Conservation (phyloP, 2,888 invertebrate genomes). For the Parelbella ahira region DNA sequence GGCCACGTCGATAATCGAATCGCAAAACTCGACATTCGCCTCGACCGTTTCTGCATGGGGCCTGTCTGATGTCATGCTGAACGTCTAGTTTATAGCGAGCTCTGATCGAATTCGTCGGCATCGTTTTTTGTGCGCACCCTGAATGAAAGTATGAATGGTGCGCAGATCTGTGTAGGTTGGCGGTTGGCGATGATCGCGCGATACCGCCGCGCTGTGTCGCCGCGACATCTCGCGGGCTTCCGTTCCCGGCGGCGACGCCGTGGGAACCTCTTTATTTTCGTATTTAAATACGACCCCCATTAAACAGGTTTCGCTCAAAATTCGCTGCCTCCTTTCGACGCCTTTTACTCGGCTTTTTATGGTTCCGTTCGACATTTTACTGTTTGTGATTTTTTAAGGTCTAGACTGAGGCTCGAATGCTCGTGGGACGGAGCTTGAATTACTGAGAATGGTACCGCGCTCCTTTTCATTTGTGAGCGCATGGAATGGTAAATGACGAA, state of each 20-base stretch:
- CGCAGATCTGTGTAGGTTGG: constrained; percentile 34
- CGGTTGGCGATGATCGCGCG: constrained; percentile 40
- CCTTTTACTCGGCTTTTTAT: constrained; percentile 80
- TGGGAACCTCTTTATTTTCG: constrained; percentile 79
- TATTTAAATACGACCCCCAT: constrained; percentile 81
- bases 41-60: constrained; percentile 53
- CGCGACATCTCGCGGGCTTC: constrained; percentile 70
- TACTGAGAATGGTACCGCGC: constrained; percentile 51
- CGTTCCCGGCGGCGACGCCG: constrained; percentile 77
- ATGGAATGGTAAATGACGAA: constrained; percentile 35
- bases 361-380: constrained; percentile 78
- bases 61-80: constrained; percentile 47
- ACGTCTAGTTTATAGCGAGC: constrained; percentile 43
- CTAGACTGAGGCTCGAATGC: constrained; percentile 56
- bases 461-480: constrained; percentile 49
- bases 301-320: constrained; percentile 79
- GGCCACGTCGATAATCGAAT: constrained; percentile 47
- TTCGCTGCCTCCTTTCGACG: constrained; percentile 80
- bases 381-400: constrained; percentile 63
- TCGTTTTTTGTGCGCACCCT: constrained; percentile 16
- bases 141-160: constrained; percentile 18
- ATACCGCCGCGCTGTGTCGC: constrained; percentile 41
- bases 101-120: constrained; percentile 36
- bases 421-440: constrained; percentile 52
- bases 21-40: constrained; percentile 52